A percentile compares a stretch with the other conserved stretches of the same genome.
These are phyloP conservation scores for Saccostrea echinata DNA, from an alignment of 1,140 invertebrate genomes.

Conservation along the genomic window DNA sequence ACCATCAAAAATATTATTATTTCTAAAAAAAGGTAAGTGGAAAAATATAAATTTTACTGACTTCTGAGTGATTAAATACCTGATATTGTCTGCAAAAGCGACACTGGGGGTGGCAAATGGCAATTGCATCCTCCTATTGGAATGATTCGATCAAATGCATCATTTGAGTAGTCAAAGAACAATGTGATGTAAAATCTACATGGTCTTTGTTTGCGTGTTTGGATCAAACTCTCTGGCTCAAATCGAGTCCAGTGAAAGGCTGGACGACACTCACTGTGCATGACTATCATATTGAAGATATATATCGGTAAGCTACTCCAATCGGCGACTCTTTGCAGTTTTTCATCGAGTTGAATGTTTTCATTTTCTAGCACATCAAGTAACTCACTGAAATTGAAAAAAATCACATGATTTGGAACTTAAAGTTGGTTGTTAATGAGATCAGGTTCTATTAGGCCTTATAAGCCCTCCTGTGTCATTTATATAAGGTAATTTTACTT, in stretches of 20 bases:
- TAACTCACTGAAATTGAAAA: background rate
- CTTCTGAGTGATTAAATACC: too few relatives aligned
- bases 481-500: too few relatives aligned
- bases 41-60: too few relatives aligned
- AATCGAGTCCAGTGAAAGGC: background rate
- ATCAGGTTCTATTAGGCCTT: too few relatives aligned
- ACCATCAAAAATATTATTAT: too few relatives aligned
- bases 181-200: conserved; percentile 32
- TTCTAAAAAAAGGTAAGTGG: too few relatives aligned
- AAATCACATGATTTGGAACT: background rate
- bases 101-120: background rate
- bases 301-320: background rate
- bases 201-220: background rate
- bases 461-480: too few relatives aligned
- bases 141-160: conserved; percentile 7
- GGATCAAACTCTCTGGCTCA: background rate
- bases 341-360: background rate
- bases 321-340: background rate
- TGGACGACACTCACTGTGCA: background rate
- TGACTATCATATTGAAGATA: background rate
- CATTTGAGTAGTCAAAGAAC: background rate
- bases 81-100: background rate
- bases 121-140: conserved; percentile 26
- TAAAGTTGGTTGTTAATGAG: too few relatives aligned
- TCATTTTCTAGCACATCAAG: background rate